These are phyloP conservation scores for Acanthosepion pharaonis DNA, from an alignment of 2,888 invertebrate species.

Conservation along the genomic window DNA sequence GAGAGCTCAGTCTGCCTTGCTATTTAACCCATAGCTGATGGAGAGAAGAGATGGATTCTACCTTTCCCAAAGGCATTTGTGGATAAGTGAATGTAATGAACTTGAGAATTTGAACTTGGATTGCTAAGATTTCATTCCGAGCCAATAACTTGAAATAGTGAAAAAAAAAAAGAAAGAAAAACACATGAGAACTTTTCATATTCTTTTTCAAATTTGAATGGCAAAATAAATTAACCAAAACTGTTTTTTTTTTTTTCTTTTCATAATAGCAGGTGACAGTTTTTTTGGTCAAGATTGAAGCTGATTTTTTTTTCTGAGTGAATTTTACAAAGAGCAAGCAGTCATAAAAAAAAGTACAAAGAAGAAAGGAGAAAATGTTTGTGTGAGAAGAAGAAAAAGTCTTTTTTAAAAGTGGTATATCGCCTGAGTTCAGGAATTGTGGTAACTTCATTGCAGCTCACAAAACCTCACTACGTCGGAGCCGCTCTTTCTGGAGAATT, in stretches of 20 bases:
- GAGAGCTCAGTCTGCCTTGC: too few relatives aligned
- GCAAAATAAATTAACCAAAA: background rate
- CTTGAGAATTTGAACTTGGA: too few relatives aligned
- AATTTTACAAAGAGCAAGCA: background rate
- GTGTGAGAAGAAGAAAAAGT: background rate
- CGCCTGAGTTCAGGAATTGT: background rate
- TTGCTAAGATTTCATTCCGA: too few relatives aligned
- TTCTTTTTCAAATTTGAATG: background rate
- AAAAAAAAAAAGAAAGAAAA: background rate
- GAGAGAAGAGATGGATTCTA: background rate
- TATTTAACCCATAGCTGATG: too few relatives aligned
- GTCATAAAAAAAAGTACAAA: background rate
- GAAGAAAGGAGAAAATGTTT: background rate
- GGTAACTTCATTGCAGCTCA: background rate
- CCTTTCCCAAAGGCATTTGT: background rate
- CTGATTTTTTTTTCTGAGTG: background rate
- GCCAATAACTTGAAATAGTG: background rate
- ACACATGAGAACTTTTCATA: background rate
- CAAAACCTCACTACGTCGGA: conserved; percentile 51
- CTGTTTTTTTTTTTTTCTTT: background rate
- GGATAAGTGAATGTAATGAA: background rate
- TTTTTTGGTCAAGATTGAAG: background rate
- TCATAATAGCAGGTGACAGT: background rate
- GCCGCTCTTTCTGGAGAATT: conserved; percentile 71
- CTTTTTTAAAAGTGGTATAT: background rate